These are phyloP conservation scores for Limnodromus scolopaceus DNA, from an alignment of 2,797 vertebrate genomes.

Conservation along the genomic window DNA sequence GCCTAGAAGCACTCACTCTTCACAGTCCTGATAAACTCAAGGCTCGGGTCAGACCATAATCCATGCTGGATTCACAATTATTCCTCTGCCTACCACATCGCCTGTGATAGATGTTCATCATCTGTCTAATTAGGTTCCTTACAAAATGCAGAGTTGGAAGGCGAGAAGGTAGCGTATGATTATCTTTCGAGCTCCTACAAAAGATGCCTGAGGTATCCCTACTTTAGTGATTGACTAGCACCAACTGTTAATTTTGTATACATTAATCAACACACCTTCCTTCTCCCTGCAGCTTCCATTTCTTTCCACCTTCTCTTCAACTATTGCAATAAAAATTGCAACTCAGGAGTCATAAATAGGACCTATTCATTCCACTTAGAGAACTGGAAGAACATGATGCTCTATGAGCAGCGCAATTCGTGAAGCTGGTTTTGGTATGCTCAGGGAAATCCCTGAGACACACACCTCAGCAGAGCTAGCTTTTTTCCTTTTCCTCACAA, in stretches of 20 bases:
- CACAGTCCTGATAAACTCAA: not conserved
- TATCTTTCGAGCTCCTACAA: not conserved
- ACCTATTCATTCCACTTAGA: not conserved
- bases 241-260: not conserved
- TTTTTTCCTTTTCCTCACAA: not conserved
- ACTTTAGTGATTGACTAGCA: not conserved
- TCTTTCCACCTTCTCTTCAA: not conserved
- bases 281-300: not conserved
- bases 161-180: fast-evolving
- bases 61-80: not conserved
- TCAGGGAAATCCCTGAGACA: not conserved
- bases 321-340: not conserved
- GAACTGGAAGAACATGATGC: not conserved
- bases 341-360: not conserved
- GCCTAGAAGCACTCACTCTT: not conserved
- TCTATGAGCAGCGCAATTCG: not conserved
- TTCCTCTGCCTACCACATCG: not conserved
- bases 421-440: not conserved
- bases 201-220: not conserved
- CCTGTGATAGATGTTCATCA: not conserved
- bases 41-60: not conserved
- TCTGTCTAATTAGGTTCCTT: not conserved
- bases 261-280: not conserved
- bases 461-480: not conserved
- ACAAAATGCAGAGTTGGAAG: not conserved